A percentile compares a stretch with the other conserved stretches of the same genome.
These are phyloP conservation scores for Agrypnus murinus DNA, from an alignment of 2,888 invertebrate genomes.

Conservation along the genomic window DNA sequence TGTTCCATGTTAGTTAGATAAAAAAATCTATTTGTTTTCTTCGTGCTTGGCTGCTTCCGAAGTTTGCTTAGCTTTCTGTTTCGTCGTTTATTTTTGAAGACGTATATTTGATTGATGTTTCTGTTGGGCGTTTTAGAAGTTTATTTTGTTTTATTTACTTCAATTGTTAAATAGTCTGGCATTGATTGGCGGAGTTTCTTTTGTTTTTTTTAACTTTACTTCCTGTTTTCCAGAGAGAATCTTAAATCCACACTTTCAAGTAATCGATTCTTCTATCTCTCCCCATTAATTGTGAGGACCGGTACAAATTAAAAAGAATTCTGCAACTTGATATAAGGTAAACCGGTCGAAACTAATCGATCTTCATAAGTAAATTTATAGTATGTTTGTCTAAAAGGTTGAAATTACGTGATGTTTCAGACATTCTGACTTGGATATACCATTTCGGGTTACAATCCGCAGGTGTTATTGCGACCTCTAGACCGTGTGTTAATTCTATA, in stretches of 20 bases:
- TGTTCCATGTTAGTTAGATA: slow-evolving; percentile 43
- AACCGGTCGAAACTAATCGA: too few relatives aligned
- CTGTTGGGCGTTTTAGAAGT: slow-evolving; percentile 28
- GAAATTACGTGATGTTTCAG: slow-evolving; percentile 7
- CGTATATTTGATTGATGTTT: slow-evolving; percentile 44
- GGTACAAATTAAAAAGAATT: too few relatives aligned
- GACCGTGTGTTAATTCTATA: slow-evolving; percentile 55
- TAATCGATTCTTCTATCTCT: too few relatives aligned
- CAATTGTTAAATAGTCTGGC: slow-evolving; percentile 40
- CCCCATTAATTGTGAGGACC: too few relatives aligned
- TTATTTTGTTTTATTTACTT: slow-evolving; percentile 43
- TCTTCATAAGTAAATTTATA: too few relatives aligned
- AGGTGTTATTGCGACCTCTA: slow-evolving; percentile 52
- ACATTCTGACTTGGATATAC: not conserved
- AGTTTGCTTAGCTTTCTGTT: slow-evolving; percentile 46
- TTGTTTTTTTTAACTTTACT: not conserved
- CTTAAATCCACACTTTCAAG: too few relatives aligned
- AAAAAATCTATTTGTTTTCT: slow-evolving; percentile 50
- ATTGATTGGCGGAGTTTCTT: slow-evolving; percentile 18
- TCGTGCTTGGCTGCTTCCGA: slow-evolving; percentile 44
- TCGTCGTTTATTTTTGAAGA: slow-evolving; percentile 46
- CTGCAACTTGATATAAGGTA: too few relatives aligned
- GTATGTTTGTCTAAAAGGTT: too few relatives aligned
- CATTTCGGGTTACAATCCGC: slow-evolving; percentile 44
- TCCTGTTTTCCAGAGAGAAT: too few relatives aligned